Base-by-base conservation (phyloP, 2,113 vertebrate genomes). In the Petrocephalus zakoni region DNA sequence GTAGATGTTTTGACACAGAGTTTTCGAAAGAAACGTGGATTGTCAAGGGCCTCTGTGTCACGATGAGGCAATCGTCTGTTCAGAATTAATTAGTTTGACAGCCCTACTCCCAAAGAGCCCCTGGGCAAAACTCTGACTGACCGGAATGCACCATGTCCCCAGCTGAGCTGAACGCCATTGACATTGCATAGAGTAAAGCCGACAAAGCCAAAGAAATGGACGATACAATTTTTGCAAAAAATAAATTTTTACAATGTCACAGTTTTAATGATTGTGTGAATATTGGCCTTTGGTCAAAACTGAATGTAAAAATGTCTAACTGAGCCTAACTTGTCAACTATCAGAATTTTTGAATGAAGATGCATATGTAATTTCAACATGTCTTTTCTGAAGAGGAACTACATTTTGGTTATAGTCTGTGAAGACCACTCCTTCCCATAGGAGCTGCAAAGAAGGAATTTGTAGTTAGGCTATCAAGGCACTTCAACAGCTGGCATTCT, bases 11-110 rank as follows among this genome's bases (percentile, higher is more conserved):
- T 75, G 68, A 75, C 68, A 75, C 68, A 75, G 68, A 37, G 11
- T 37, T 37, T 75, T 75, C 68, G 34, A 34, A 75, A 75, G 68
- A 75, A 75, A 75, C 68, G 37, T 75, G 68, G 68, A 37, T 37
- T 75, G 68, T 34, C 68, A 34, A 37, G 29, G 68, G 13, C 25
- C 68, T 75, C 68, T 75, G 29, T 75, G 68, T 15, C 68, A 19
- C 15, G 29, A 72, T 13, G 68, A 72, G 68, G 29, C 68, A 5
- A 72, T 75, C 34, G 29, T 37, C 68, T 37, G 68, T 15, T 37
- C 68, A 37, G 68, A 75, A 75, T 83, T 83, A 83, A 83, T 83
- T 83, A n/a, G 46, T 37, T 75, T 22, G 46, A 83, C 37, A 83
- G 78, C 46, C 42, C 21, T n/a, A 19, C 46, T 49, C 42, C 37